Conservation (phyloP, 2,113 vertebrate genomes). For the Isichthys henryi region DNA sequence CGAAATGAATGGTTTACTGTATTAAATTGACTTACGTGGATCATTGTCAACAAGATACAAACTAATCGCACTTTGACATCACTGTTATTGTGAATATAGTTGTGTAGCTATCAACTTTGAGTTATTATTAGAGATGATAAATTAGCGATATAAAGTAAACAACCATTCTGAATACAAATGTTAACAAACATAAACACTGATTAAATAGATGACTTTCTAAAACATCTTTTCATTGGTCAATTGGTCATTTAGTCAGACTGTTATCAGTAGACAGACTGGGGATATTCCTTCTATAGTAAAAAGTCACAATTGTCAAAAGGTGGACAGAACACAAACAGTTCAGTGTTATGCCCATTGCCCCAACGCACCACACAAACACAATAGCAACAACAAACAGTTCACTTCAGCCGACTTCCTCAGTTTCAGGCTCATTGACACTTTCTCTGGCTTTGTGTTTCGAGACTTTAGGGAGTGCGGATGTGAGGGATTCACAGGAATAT, state of each 20-base stretch:
- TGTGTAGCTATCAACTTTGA: neutral
- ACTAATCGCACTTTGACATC: too few species aligned
- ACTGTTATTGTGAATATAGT: too few species aligned
- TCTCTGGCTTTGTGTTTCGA: slow-evolving; percentile 4
- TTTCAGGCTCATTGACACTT: neutral
- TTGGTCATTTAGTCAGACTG: too few species aligned
- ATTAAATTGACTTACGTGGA: neutral
- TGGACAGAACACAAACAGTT: neutral
- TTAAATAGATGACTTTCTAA: too few species aligned
- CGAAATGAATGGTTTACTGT: neutral
- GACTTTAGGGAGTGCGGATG: neutral
- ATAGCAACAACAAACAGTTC: neutral
- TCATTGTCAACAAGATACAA: neutral
- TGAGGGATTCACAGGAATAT: slow-evolving; percentile 32
- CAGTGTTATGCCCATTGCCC: neutral
- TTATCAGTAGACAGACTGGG: too few species aligned
- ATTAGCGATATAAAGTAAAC: too few species aligned
- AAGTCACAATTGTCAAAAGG: too few species aligned
- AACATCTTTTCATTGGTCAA: too few species aligned
- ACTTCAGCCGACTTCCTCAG: too few species aligned
- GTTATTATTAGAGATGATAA: neutral
- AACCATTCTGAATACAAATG: too few species aligned
- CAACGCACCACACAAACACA: neutral
- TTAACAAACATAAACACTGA: too few species aligned
- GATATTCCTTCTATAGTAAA: too few species aligned